Evolutionary conservation across 1,140 invertebrate genomes (phyloP).

Genomic region (Sarcophaga peregrina): DNA sequence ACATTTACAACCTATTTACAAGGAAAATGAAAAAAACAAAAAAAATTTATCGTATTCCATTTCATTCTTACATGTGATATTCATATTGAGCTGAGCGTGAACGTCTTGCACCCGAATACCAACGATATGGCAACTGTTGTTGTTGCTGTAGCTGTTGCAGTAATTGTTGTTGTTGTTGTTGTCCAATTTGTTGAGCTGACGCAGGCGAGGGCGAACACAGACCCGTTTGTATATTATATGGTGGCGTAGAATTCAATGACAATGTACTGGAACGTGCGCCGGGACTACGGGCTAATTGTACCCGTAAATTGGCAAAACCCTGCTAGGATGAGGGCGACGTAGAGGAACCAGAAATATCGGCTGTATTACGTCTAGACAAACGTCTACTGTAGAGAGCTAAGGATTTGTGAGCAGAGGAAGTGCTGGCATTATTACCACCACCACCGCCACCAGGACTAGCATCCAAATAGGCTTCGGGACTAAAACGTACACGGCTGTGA

Average conservation of each 20-base stretch:
- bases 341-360: constrained; percentile 49
- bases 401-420: constrained; percentile 29
- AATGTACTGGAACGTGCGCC: constrained; percentile 48
- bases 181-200: constrained; percentile 31
- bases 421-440: neutral
- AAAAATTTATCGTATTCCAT: neutral
- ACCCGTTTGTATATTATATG: constrained; percentile 44
- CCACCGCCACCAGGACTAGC: constrained; percentile 46
- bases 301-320: constrained; percentile 48
- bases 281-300: constrained; percentile 63
- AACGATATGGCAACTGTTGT: constrained; percentile 58
- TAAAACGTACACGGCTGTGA: constrained; percentile 81
- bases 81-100: constrained; percentile 63
- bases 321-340: constrained; percentile 64
- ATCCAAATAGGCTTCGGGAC: constrained; percentile 76
- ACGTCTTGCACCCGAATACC: constrained; percentile 63
- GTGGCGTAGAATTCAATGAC: constrained; percentile 47
- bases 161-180: constrained; percentile 44
- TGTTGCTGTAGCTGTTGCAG: constrained; percentile 54
- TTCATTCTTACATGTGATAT: constrained; percentile 54
- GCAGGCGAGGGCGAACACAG: constrained; percentile 44
- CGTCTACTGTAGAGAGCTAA: constrained; percentile 42
- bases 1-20: neutral
- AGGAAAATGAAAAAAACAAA: neutral
- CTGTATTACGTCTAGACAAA: constrained; percentile 52